Evolutionary conservation across 2,888 invertebrate species (phyloP).

Genomic region (Adelphocoris suturalis): DNA sequence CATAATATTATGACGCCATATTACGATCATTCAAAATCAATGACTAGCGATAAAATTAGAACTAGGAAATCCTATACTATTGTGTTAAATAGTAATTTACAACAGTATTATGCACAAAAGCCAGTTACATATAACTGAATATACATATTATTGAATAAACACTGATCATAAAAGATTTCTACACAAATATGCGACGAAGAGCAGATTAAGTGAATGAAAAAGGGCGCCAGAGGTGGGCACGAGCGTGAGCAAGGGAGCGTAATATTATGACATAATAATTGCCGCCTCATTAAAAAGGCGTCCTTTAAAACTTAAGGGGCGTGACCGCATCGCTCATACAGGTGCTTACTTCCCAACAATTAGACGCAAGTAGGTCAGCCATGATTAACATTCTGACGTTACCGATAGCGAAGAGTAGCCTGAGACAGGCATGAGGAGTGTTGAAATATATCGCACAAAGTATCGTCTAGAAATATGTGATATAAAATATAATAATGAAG

Average conservation of each 20-base stretch:
- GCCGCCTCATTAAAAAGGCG: not conserved
- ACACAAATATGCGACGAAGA: not conserved
- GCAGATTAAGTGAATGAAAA: not conserved
- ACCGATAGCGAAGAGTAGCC: not conserved
- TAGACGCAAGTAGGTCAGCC: conserved; percentile 8
- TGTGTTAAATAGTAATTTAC: no score
- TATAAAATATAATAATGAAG: no score
- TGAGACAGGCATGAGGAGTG: not conserved
- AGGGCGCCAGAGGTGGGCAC: not conserved
- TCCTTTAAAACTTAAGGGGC: conserved; percentile 5
- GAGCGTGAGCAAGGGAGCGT: conserved; percentile 19
- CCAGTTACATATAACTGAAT: no score
- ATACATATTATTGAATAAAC: no score
- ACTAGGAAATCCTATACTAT: no score
- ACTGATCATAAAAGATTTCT: no score
- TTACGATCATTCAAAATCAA: no score
- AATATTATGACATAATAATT: conserved; percentile 15
- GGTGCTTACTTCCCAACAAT: conserved; percentile 7
- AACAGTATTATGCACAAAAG: no score
- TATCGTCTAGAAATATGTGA: not conserved
- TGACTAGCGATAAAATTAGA: no score
- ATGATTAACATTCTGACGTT: not conserved
- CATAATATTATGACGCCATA: no score
- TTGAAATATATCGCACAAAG: not conserved
- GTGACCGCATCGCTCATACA: not conserved